Conservation (phyloP, 2,113 vertebrate genomes). For the Falcunculus frontatus region DNA sequence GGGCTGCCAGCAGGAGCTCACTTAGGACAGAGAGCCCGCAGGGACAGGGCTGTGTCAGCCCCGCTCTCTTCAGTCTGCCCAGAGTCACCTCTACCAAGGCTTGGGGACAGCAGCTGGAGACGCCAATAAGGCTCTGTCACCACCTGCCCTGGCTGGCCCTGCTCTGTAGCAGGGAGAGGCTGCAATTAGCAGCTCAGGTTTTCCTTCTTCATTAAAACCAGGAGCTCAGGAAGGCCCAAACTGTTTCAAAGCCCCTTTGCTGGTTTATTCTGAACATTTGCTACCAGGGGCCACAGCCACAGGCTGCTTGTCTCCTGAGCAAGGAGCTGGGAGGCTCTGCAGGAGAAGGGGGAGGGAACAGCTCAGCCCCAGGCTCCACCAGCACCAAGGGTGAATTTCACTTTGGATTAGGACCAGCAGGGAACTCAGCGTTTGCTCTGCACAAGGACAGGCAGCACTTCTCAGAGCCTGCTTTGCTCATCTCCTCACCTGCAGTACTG, state of each 20-base stretch:
- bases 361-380: not conserved
- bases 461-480: not conserved
- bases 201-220: not conserved
- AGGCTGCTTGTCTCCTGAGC: not conserved
- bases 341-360: not conserved
- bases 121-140: conserved; percentile 1
- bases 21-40: not conserved
- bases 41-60: not conserved
- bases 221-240: not conserved
- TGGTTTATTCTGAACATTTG: not conserved
- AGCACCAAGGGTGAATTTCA: accelerated
- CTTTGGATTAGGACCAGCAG: not conserved
- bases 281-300: accelerated
- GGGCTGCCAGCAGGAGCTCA: not conserved
- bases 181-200: not conserved
- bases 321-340: not conserved
- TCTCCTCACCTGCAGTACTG: accelerated
- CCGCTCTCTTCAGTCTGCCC: accelerated
- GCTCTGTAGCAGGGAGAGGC: not conserved
- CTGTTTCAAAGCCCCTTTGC: not conserved
- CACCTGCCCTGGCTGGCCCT: not conserved
- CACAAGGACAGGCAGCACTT: not conserved
- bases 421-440: not conserved
- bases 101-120: conserved; percentile 13
- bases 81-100: not conserved